Evolutionary conservation across 2,113 vertebrate species (phyloP), one percentile per base, ranked within the genome.

Genomic region (Heterotis niloticus): DNA sequence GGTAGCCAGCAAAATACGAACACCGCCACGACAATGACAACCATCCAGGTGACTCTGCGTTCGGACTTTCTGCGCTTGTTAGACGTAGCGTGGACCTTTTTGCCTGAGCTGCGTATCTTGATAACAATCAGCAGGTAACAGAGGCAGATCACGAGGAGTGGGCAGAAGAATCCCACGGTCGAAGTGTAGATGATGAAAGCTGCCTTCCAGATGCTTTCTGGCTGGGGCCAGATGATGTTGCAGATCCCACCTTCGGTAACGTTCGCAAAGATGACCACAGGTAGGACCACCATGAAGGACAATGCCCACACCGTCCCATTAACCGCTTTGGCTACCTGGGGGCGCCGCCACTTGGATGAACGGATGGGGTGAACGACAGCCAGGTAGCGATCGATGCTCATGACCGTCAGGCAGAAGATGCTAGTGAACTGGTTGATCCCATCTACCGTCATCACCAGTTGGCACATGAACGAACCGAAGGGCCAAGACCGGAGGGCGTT

Each of bases 341-440:
- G 97, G 0, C 93, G 92, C 0, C 97, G 93, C 96, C 96, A 99
- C 76, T 89, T 95, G 20, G 94, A 92, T 0, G 96, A 96, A 10
- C 91, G 93, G 16, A 99, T 94, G 24, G 96, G 97, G 79, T 98
- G 97, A 20, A 96, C 96, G 0, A 99, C 94, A 0, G 97, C 97
- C 60, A 99, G 87, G 87, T 98, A 99, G 71, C 97, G 96, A 76
- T 99, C 97, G 18, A 97, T 91, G 78, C 95, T 98, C 97, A 99
- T 98, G 83, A 99, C 93, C 0, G 94, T 99, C 87, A 99, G 92
- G 86, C 96, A 99, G 87, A 99, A 98, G 85, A 96, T 95, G 85
- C 96, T 97, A 82, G 96, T 98, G 92, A 99, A 99, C 81, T 98
- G 96, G 87, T 98, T 98, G 88, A 98, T 92, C 28, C 95, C 95